phyloP scores from a whole-genome alignment of 2,888 invertebrate genomes.

The Xylota segnis region DNA sequence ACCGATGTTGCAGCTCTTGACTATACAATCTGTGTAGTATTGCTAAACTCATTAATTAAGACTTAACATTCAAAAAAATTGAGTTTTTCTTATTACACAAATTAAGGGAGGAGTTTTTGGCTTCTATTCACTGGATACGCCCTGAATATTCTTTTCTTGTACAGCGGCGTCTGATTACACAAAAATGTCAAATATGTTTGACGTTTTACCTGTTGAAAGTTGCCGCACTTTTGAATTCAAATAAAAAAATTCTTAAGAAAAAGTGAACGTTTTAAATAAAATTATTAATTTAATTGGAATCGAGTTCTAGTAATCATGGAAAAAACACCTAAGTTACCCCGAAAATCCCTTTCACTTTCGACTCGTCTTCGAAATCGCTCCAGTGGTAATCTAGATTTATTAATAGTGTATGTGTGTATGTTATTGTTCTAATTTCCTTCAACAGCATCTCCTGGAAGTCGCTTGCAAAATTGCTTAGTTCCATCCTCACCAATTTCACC shows the following conservation, averaged over 20 bases:
- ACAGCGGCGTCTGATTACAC: constrained; percentile 9
- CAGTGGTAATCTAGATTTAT: constrained; percentile 78
- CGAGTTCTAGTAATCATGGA: constrained; percentile 78
- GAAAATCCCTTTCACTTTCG: constrained; percentile 81
- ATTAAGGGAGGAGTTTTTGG: too few species aligned
- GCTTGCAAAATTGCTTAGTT: constrained; percentile 35
- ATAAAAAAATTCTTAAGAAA: not conserved
- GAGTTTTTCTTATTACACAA: too few species aligned
- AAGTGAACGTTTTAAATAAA: not conserved
- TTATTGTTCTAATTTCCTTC: constrained; percentile 10
- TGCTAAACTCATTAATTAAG: too few species aligned
- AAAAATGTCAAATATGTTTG: not conserved
- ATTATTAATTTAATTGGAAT: not conserved
- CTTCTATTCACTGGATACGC: not conserved
- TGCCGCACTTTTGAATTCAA: constrained; percentile 57
- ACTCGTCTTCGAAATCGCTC: constrained; percentile 79
- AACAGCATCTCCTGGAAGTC: constrained; percentile 80
- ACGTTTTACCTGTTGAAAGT: constrained; percentile 12
- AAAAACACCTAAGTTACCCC: constrained; percentile 78
- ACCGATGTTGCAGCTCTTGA: too few species aligned
- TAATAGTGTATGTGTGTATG: not conserved
- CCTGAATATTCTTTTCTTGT: not conserved
- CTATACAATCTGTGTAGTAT: too few species aligned
- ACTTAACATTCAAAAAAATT: too few species aligned
- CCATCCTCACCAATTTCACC: constrained; percentile 70